Percentiles rank a stretch among this genome's conserved stretches.
phyloP scores from a whole-genome alignment of 2,113 vertebrate species.

The Leptocoma aspasia region DNA sequence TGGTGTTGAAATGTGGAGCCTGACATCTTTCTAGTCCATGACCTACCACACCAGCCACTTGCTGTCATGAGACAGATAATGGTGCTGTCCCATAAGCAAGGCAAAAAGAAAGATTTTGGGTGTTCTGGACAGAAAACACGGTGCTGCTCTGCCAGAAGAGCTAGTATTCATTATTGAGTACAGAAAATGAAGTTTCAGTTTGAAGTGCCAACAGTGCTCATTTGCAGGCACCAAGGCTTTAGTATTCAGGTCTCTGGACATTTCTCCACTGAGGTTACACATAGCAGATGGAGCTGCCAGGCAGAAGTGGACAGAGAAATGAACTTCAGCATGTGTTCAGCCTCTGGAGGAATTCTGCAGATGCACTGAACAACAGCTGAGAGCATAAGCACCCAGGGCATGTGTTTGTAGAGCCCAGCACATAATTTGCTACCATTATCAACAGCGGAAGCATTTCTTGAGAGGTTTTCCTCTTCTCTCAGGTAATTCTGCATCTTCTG shows the following conservation, averaged over 20 bases:
- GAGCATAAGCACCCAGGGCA: neutral
- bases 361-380: neutral
- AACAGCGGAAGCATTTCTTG: neutral
- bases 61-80: neutral
- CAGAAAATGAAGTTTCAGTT: neutral
- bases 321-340: neutral
- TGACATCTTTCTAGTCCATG: neutral
- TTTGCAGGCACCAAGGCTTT: neutral
- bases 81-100: neutral
- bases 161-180: neutral
- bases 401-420: neutral
- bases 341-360: neutral
- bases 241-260: neutral
- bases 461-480: neutral
- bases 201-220: neutral
- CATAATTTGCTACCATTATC: neutral
- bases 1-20: neutral
- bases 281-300: neutral
- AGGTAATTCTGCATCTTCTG: neutral
- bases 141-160: neutral
- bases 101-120: neutral
- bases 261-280: neutral
- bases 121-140: neutral
- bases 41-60: neutral
- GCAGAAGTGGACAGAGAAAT: neutral